phyloP scores from a whole-genome alignment of 1,140 invertebrate species.

The Calephelis nemesis region DNA sequence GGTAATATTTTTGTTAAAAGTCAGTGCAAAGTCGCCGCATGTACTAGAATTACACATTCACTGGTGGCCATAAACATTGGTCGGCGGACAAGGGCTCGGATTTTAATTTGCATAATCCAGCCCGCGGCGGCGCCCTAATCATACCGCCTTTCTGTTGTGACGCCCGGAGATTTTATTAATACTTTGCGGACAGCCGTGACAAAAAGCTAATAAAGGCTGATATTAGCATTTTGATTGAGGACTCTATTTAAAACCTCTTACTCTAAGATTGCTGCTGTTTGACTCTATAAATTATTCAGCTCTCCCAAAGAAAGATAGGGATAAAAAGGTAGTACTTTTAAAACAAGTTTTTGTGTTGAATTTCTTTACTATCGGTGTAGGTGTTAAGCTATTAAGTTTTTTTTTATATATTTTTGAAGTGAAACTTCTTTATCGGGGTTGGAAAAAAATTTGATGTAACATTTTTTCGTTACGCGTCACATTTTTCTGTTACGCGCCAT shows the following conservation, averaged over 20 bases:
- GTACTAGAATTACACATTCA: not conserved
- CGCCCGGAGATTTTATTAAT: conserved; percentile 17
- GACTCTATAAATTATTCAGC: too few species aligned
- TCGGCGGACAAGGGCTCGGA: conserved; percentile 10
- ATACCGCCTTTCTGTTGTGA: conserved; percentile 6
- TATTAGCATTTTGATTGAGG: conserved; percentile 17
- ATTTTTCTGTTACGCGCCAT: too few species aligned
- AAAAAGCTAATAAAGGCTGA: conserved; percentile 18
- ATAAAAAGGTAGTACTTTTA: too few species aligned
- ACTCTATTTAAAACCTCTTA: not conserved
- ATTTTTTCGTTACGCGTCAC: too few species aligned
- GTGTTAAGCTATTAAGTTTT: too few species aligned
- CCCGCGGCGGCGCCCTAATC: conserved; percentile 7
- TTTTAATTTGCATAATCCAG: conserved; percentile 14
- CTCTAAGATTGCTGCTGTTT: too few species aligned
- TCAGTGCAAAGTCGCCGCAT: not conserved
- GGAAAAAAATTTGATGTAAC: too few species aligned
- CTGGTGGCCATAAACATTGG: conserved; percentile 8
- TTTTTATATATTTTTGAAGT: too few species aligned
- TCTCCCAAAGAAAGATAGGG: too few species aligned
- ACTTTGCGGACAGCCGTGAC: conserved; percentile 16
- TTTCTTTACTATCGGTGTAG: too few species aligned
- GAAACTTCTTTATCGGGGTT: too few species aligned
- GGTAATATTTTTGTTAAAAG: conserved; percentile 1
- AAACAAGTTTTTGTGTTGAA: too few species aligned